Evolutionary conservation across 2,113 vertebrate genomes (phyloP).

Genomic region (Cervus canadensis): DNA sequence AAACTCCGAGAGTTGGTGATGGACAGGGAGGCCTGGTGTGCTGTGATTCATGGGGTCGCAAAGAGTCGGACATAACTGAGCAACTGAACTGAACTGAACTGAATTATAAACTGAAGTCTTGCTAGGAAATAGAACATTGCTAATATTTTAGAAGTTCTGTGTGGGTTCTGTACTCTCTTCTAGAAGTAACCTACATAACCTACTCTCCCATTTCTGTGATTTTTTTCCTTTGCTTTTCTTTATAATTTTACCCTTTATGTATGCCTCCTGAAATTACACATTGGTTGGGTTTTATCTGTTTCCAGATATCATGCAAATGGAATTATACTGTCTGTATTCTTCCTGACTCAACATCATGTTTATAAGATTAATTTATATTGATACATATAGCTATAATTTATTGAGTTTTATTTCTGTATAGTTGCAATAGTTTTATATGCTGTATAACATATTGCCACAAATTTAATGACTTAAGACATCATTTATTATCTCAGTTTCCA

Average conservation of each 20-base stretch:
- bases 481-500: conserved; percentile 25
- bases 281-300: background rate
- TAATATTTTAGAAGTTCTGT: background rate
- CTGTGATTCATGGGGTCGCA: no score
- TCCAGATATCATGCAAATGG: background rate
- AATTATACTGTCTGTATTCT: background rate
- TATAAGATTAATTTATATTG: background rate
- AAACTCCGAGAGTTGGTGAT: no score
- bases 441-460: background rate
- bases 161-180: background rate
- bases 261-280: background rate
- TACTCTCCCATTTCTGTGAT: background rate
- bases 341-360: background rate
- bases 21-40: no score
- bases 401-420: background rate
- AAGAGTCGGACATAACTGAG: no score
- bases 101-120: background rate
- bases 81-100: no score
- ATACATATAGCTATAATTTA: background rate
- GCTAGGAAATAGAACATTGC: background rate
- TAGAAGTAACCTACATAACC: background rate
- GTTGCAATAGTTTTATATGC: conserved; percentile 6
- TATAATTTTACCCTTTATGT: background rate
- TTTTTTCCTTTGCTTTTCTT: background rate
- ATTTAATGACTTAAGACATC: background rate